Evolutionary conservation across 1,140 invertebrate genomes (phyloP), one percentile per base, ranked within the genome.

Genomic region (Apis florea): DNA sequence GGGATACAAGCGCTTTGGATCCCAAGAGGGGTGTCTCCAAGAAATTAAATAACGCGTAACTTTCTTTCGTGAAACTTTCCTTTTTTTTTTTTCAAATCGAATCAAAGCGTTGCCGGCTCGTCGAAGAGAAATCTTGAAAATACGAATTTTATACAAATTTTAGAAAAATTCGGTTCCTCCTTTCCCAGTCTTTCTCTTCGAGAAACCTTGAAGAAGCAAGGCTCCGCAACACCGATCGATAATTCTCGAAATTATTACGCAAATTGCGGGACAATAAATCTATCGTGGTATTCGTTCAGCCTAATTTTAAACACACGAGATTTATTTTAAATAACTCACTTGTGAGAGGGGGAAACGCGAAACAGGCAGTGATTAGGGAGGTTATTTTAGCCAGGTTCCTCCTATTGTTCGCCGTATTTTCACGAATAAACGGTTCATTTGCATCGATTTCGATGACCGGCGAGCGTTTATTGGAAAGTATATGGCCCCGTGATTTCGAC

Each of bases 341-440:
- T 61, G 13, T 19, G 11, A 3, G 12, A 21, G 4, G 24, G 11
- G 10, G 4, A 40, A 63, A 71, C n/a, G 19, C 19, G 51, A 67
- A 19, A 13, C 5, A 10, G 11, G n/a, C 12, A 59, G 9, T 67
- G 40, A 74, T 80, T 80, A 67, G 49, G 2, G 6, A 17, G n/a
- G 31, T 11, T 12, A 21, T 3, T 56, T 67, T 24, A 53, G 51
- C 68, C 15, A 24, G 56, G 54, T 24, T n/a, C 31, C 19, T 6
- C 9, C 54, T 19, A 69, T 82, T 82, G 79, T 82, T 82, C 49
- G 73, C 13, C 26, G n/a, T 77, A 77, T 76, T 83, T 61, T 71
- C 47, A 56, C 61, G 67, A 51, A 79, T 83, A 83, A 83, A 78
- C 68, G 81, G 66, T 83, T 71, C 81, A 58, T 83, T 83, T 54